Percentiles rank a stretch among this genome's conserved stretches.
Evolutionary conservation across 2,113 vertebrate genomes (phyloP).

Genomic region (Phylloscopus whistleri): DNA sequence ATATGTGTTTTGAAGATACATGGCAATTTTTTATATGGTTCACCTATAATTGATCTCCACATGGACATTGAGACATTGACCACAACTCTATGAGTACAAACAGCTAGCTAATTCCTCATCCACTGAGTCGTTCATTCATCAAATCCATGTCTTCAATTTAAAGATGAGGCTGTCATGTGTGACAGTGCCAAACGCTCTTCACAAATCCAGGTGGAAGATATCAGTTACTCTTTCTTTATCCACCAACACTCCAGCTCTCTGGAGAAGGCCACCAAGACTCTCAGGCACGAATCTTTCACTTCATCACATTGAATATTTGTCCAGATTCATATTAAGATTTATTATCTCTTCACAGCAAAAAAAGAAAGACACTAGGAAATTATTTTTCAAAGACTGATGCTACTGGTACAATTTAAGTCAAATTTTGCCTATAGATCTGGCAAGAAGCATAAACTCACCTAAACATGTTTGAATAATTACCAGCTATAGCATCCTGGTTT

Average conservation of each 20-base stretch:
- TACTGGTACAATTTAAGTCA: background rate
- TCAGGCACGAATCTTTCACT: background rate
- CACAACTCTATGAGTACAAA: background rate
- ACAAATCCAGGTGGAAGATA: background rate
- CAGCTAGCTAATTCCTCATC: background rate
- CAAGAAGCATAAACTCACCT: background rate
- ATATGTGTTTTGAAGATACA: background rate
- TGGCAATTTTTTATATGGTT: background rate
- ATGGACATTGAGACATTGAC: fast-evolving
- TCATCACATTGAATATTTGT: background rate
- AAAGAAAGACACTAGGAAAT: background rate
- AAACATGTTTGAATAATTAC: background rate
- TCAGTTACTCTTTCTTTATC: background rate
- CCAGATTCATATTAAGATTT: background rate
- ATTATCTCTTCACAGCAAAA: background rate
- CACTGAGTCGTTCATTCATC: background rate
- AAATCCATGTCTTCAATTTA: background rate
- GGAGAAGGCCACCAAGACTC: background rate
- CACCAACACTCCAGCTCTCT: background rate
- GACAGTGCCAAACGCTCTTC: background rate
- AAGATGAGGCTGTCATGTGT: background rate
- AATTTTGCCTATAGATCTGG: background rate
- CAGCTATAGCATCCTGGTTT: background rate
- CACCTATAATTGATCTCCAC: background rate
- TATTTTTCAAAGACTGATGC: background rate